Conservation (phyloP, 1,140 invertebrate species). For the Drosophila athabasca region DNA sequence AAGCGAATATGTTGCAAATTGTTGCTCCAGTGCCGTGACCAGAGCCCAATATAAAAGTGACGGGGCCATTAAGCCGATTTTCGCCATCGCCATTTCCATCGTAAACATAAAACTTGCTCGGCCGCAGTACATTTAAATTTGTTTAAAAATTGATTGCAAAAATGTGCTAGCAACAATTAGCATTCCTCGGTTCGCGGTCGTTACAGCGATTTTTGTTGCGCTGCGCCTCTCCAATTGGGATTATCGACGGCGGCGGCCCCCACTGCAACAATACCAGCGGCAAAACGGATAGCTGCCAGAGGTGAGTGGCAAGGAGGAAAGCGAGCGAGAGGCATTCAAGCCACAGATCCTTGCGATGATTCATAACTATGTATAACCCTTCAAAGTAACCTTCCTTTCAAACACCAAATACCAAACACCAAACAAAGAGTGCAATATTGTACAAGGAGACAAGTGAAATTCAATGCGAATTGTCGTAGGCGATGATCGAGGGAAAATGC, state of each 20-base stretch:
- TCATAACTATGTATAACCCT: slow-evolving; percentile 12
- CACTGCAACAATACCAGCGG: slow-evolving; percentile 67
- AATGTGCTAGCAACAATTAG: slow-evolving; percentile 62
- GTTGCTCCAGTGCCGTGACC: slow-evolving; percentile 21
- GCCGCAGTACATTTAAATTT: slow-evolving; percentile 52
- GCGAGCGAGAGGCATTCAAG: not conserved
- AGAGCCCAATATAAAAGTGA: slow-evolving; percentile 21
- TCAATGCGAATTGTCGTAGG: slow-evolving; percentile 67
- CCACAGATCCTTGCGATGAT: slow-evolving; percentile 12
- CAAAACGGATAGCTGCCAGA: slow-evolving; percentile 80
- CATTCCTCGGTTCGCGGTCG: slow-evolving; percentile 35
- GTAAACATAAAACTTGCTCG: slow-evolving; percentile 58
- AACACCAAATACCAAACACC: slow-evolving; percentile 19
- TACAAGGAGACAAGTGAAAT: slow-evolving; percentile 60
- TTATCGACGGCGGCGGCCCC: slow-evolving; percentile 57
- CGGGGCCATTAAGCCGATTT: slow-evolving; percentile 42
- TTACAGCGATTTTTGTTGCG: slow-evolving; percentile 33
- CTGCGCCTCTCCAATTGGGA: slow-evolving; percentile 44
- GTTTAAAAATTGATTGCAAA: slow-evolving; percentile 29
- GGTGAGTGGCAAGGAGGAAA: slow-evolving; percentile 50
- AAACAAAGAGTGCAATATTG: slow-evolving; percentile 7
- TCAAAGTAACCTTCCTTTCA: slow-evolving; percentile 24
- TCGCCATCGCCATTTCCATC: slow-evolving; percentile 10
- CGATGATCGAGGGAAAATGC: slow-evolving; percentile 34
- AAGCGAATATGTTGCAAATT: slow-evolving; percentile 14